Conservation (phyloP, 1,140 invertebrate genomes). For the Rhizoglyphus robini region DNA sequence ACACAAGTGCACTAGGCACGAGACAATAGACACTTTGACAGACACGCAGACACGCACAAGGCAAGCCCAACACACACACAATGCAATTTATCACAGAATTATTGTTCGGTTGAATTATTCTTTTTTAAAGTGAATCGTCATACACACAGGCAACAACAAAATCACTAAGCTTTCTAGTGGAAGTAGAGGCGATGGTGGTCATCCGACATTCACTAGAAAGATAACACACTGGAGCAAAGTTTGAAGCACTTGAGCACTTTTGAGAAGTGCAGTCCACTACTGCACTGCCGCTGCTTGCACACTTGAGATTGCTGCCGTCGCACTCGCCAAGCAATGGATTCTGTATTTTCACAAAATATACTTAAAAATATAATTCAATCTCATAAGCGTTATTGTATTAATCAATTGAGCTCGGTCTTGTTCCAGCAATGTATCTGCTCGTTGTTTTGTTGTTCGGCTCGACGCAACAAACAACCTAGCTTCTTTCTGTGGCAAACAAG, state of each 20-base stretch:
- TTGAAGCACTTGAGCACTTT: not conserved
- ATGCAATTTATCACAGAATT: constrained; percentile 13
- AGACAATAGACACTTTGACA: not conserved
- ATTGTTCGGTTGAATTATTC: constrained; percentile 9
- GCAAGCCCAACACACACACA: not conserved
- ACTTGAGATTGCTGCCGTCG: too few species aligned
- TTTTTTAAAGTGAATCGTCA: not conserved
- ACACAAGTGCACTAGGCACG: not conserved
- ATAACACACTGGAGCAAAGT: not conserved
- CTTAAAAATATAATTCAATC: not conserved
- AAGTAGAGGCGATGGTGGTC: not conserved
- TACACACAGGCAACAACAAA: not conserved
- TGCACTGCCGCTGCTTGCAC: too few species aligned
- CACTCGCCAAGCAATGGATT: not conserved
- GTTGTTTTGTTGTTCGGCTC: too few species aligned
- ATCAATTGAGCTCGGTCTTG: too few species aligned
- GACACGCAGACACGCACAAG: not conserved
- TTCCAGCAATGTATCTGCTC: too few species aligned
- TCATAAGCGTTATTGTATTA: not conserved
- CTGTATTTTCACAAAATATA: not conserved
- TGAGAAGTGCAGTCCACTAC: too few species aligned
- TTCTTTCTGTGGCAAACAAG: too few species aligned
- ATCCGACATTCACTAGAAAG: not conserved
- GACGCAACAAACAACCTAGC: too few species aligned
- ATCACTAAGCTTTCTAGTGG: not conserved